Evolutionary conservation across 2,797 vertebrate species (phyloP), one percentile per base, ranked within the genome.

Genomic region (Parotocinclus haroldoi): DNA sequence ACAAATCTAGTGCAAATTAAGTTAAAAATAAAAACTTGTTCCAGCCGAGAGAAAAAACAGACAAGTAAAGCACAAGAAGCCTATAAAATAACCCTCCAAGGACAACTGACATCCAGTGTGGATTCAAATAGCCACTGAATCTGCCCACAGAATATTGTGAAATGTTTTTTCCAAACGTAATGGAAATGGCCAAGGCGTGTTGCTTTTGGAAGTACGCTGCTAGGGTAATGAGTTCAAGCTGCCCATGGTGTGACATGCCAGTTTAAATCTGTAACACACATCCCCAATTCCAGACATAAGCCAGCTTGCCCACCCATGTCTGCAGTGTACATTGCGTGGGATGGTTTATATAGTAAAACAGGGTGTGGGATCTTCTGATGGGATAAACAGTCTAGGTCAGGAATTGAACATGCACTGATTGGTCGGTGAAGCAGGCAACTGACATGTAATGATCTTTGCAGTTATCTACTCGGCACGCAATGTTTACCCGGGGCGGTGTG

Each of bases 101-200:
- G 57, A 71, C 13, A 58, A 37, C 42, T 46, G 27, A 27, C 27
- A 27, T 27, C 44, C 48, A 46, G 46, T 9, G 42, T 57, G 40
- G 42, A 68, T 52, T 62, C 52, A 82, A 82, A 83, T 77, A 73
- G 77, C 72, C 76, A 80, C 62, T 18, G 71, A 79, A 57, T 59
- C 10, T 69, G 75, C 69, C 73, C 78, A 79, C 52, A 50, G 69
- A 62, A 85, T 76, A 48, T 14, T 36, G 55, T 58, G 10, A 57
- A 65, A 51, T 18, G 9, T 42, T 42, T 11, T 11, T 27, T 27
- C 27, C 27, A 27, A 27, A 27, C 27, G 27, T 27, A 27, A 27
- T 27, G 27, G 27, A 86, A 82, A 84, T 82, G 83, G 79, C 69
- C 70, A 76, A 73, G 71, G 74, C 69, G 72, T 80, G 75, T 13